Evolutionary conservation across 2,113 vertebrate species (phyloP), one percentile per base, ranked within the genome.

Genomic region (Scortum barcoo): DNA sequence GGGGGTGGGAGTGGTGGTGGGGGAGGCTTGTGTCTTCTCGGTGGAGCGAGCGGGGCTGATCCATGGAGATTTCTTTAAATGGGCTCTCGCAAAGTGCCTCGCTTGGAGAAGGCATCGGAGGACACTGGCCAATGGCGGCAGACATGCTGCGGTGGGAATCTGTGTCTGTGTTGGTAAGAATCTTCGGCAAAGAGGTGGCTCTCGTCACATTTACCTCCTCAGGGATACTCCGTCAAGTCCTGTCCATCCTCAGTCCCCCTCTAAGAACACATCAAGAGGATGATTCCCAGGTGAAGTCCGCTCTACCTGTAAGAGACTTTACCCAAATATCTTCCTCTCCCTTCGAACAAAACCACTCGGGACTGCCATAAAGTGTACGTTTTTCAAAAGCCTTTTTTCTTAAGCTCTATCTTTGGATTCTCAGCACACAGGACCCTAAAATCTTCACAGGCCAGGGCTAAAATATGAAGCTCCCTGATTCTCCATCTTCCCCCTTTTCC

Each of bases 1-100:
- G 78, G 24, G 74, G 81, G 71, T 51, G 78, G 81, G 63, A 71
- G 63, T 14, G 38, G 66, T 26, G 77, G 72, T 1, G 68, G 74
- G 77, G 83, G 57, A 14, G 77, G 86, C 81, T 84, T 80, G 83
- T 85, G 90, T 93, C 83, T 93, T 94, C 84, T 88, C 83, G 36
- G 77, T 85, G 85, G 85, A 85, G 90, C 58, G 76, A 86, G 83
- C 26, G 57, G 11, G 79, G 84, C 89, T 90, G 93, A 94, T 90
- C 87, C 90, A 72, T 4, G 76, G 86, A 87, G 90, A 89, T 93
- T 93, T 91, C 65, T 83, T 86, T 58, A 93, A 93, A 93, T 90
- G 85, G 87, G 90, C 89, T 94, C 91, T 80, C 14, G 67, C 73
- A 89, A 90, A 92, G 88, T 73, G 76, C 80, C 67, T 81, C 28